A percentile compares a stretch with the other conserved stretches of the same genome.
phyloP scores from a whole-genome alignment of 2,888 invertebrate genomes.

The Coleophora flavipennella region DNA sequence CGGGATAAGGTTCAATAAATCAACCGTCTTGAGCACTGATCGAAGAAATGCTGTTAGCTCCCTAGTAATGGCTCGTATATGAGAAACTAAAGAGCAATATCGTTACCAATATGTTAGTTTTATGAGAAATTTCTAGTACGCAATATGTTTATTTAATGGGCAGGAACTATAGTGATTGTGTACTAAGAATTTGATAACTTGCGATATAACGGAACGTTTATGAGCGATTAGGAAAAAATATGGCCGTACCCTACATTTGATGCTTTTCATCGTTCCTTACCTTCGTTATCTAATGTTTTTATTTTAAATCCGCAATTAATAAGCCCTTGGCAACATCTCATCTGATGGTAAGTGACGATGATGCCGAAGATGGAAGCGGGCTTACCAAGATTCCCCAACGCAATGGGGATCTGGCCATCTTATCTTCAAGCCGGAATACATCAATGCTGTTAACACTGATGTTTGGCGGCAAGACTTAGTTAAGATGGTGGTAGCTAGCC shows the following conservation, averaged over 20 bases:
- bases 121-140: slow-evolving; percentile 51
- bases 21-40: background rate
- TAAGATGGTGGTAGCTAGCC: too few species aligned
- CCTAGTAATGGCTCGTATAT: slow-evolving; percentile 36
- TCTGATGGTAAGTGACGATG: too few species aligned
- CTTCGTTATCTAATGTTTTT: too few species aligned
- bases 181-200: slow-evolving; percentile 18
- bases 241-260: background rate
- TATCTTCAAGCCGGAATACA: too few species aligned
- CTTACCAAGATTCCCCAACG: too few species aligned
- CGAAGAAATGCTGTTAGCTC: slow-evolving; percentile 45
- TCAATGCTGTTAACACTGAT: too few species aligned
- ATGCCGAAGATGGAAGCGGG: too few species aligned
- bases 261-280: background rate
- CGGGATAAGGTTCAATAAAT: background rate
- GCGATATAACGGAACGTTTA: slow-evolving; percentile 16
- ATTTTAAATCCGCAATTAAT: too few species aligned
- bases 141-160: slow-evolving; percentile 54
- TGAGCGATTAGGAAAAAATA: slow-evolving; percentile 5
- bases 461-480: too few species aligned
- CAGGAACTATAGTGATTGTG: slow-evolving; percentile 25
- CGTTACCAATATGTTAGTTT: slow-evolving; percentile 43
- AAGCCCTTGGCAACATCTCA: too few species aligned
- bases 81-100: slow-evolving; percentile 39
- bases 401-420: too few species aligned